Evolutionary conservation across 2,888 invertebrate species (phyloP).

Genomic region (Dioctria linearis): DNA sequence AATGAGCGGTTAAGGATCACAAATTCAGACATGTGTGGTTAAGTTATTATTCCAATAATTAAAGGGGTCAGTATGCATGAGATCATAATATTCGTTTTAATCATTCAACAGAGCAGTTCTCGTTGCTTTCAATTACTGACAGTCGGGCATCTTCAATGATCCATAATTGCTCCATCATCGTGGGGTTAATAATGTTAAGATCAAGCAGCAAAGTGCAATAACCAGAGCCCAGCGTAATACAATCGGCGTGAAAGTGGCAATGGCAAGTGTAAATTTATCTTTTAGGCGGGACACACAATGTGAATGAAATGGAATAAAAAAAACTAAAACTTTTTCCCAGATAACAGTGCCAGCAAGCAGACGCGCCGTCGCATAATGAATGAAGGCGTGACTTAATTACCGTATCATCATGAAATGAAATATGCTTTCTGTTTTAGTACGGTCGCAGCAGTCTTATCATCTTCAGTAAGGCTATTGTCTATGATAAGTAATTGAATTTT

Average conservation of each 20-base stretch:
- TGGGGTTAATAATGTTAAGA: slow-evolving; percentile 11
- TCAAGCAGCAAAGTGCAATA: slow-evolving; percentile 6
- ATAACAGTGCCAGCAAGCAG: background rate
- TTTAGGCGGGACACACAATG: slow-evolving; percentile 3
- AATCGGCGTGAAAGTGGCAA: too few relatives aligned
- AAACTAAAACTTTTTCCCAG: background rate
- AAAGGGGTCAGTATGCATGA: slow-evolving; percentile 8
- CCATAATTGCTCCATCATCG: background rate
- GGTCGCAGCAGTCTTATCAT: too few relatives aligned
- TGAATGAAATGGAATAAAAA: slow-evolving; percentile 6
- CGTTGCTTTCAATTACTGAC: slow-evolving; percentile 3
- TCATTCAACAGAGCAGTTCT: background rate
- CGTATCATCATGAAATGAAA: too few relatives aligned
- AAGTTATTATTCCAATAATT: background rate
- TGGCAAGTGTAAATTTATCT: slow-evolving; percentile 16
- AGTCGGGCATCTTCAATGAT: slow-evolving; percentile 5
- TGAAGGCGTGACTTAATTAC: slow-evolving; percentile 18
- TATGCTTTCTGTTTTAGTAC: too few relatives aligned
- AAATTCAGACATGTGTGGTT: background rate
- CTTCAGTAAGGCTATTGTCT: too few relatives aligned
- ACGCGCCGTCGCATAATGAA: background rate
- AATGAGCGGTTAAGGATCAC: too few relatives aligned
- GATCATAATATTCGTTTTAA: slow-evolving; percentile 26
- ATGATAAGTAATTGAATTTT: too few relatives aligned
- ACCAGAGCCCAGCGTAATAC: background rate